A percentile compares a stretch with the other conserved stretches of the same genome.
Conservation (phyloP, 2,888 invertebrate species). For the Orchestes rusci region DNA sequence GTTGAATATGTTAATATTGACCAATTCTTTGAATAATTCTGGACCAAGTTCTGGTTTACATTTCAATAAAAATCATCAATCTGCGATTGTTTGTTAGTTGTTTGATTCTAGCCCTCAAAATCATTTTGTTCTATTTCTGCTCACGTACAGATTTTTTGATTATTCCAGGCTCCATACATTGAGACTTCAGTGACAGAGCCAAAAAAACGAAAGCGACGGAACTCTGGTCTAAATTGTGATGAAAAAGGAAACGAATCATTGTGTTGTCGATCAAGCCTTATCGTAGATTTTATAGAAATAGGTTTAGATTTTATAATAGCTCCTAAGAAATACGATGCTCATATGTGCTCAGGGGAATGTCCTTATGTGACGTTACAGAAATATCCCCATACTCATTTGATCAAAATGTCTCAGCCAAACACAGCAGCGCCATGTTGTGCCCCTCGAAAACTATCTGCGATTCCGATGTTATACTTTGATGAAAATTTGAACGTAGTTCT, state of each 20-base stretch:
- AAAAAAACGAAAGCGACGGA: conserved; percentile 66
- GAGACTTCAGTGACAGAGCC: conserved; percentile 52
- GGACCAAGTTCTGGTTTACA: too few species aligned
- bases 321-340: conserved; percentile 89
- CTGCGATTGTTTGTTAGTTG: too few species aligned
- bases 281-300: conserved; percentile 89
- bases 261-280: conserved; percentile 91
- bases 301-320: conserved; percentile 99
- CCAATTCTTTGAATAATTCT: too few species aligned
- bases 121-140: too few species aligned
- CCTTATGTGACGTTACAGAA: conserved; percentile 79
- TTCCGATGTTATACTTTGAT: conserved; percentile 89
- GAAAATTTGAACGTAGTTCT: conserved; percentile 80
- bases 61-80: too few species aligned
- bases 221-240: conserved; percentile 76
- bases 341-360: conserved; percentile 95
- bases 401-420: conserved; percentile 69
- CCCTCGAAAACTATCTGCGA: conserved; percentile 78
- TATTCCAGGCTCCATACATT: conserved; percentile 51
- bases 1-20: too few species aligned
- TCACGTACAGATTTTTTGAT: background rate
- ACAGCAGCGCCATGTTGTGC: conserved; percentile 89
- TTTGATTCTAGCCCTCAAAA: too few species aligned
- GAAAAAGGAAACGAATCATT: conserved; percentile 67
- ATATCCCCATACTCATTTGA: conserved; percentile 82